Percentiles rank a stretch among this genome's conserved stretches.
Conservation (phyloP, 2,888 invertebrate genomes). For the Apamea monoglypha region DNA sequence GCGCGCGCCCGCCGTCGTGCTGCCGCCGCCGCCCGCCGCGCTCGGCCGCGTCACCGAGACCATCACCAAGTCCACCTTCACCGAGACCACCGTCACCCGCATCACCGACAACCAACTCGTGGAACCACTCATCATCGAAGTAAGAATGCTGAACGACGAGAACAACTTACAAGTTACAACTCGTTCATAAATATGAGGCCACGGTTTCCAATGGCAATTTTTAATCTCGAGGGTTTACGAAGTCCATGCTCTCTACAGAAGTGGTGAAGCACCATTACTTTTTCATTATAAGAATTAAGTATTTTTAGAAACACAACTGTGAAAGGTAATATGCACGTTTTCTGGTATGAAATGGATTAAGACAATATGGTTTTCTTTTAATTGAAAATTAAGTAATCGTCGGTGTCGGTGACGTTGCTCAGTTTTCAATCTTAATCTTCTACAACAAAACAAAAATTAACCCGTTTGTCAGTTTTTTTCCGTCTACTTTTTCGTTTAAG, state of each 20-base stretch:
- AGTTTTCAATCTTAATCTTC: constrained; percentile 5
- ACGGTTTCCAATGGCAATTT: constrained; percentile 41
- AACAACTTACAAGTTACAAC: constrained; percentile 40
- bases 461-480: background rate
- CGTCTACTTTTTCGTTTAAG: background rate
- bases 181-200: constrained; percentile 20
- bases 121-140: constrained; percentile 97
- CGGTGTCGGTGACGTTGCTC: background rate
- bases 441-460: background rate
- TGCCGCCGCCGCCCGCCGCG: constrained; percentile 95
- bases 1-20: constrained; percentile 92
- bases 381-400: constrained; percentile 23
- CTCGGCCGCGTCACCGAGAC: constrained; percentile 97
- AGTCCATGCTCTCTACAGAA: constrained; percentile 37
- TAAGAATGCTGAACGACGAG: constrained; percentile 81
- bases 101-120: constrained; percentile 97
- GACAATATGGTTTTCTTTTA: background rate
- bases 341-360: constrained; percentile 24
- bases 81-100: constrained; percentile 98
- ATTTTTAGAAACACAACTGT: constrained; percentile 49
- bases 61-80: constrained; percentile 98
- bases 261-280: constrained; percentile 10
- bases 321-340: constrained; percentile 62
- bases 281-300: constrained; percentile 9
- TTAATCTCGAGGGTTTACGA: constrained; percentile 36